Base-by-base conservation (phyloP, 2,113 vertebrate genomes). In the Kryptolebias marmoratus region DNA sequence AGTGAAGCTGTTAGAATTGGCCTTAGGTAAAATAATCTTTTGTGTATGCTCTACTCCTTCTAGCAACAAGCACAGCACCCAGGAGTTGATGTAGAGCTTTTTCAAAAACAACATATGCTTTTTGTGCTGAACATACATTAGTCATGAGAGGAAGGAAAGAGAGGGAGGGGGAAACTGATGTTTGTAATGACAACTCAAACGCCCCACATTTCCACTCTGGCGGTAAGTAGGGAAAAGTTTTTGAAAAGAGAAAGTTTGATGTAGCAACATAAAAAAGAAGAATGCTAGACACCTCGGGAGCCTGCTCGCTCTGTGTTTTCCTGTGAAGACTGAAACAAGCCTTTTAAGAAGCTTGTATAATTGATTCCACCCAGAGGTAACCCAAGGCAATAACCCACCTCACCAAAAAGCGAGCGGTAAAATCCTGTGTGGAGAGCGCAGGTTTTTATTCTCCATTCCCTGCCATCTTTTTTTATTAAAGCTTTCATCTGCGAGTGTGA, bases 271-370 rank as follows among this genome's bases (percentile, higher is more conserved):
- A 75, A 92, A 87, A 87, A 70, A 68, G 77, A 88, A 83, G 77
- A 76, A 83, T 83, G 49, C 62, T 67, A 62, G 66, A 70, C 77
- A 83, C 84, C 83, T 77, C 55, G 55, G 80, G 86, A 89, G 74
- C 73, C 67, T 64, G 69, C 68, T 82, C 48, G 22, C 76, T 74
- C 77, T 48, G 14, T 7, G 56, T 73, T 31, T 79, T 75, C 64
- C 81, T 81, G 81, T 80, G 69, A 80, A 87, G 80, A 91, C 74
- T 80, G 85, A 88, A 90, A 80, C 55, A 60, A 53, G 72, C 66
- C 83, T 79, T 90, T 87, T 83, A 87, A 89, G 90, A 87, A 71
- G 75, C 75, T 70, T 87, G 79, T 87, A 85, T 87, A 91, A 90
- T 85, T 83, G 77, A 90, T 86, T 89, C 82, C 76, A 89, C 89